phyloP scores from a whole-genome alignment of 2,888 invertebrate genomes.

The Fragum whitleyi region DNA sequence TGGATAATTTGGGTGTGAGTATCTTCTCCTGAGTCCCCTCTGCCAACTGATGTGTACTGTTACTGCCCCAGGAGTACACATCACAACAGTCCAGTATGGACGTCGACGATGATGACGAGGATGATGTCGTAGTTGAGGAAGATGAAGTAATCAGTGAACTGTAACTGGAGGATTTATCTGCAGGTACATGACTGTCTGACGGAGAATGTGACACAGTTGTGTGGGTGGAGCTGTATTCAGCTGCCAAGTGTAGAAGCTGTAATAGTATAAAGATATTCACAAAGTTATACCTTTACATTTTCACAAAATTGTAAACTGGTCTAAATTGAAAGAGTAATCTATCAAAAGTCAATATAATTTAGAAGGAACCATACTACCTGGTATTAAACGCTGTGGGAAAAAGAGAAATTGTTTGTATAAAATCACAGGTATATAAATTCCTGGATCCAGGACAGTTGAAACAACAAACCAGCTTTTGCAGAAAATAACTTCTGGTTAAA shows the following conservation, averaged over 20 bases:
- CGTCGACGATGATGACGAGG: constrained; percentile 31
- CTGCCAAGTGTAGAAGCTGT: constrained; percentile 81
- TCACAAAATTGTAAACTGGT: too few relatives aligned
- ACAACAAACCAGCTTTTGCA: too few relatives aligned
- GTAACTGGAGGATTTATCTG: constrained; percentile 7
- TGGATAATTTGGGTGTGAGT: constrained; percentile 87
- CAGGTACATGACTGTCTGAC: background rate
- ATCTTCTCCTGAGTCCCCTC: constrained; percentile 88
- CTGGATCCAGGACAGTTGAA: too few relatives aligned
- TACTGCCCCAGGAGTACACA: constrained; percentile 89
- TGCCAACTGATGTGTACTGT: constrained; percentile 89
- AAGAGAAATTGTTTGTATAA: too few relatives aligned
- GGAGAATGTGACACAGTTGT: background rate
- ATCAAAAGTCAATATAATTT: too few relatives aligned
- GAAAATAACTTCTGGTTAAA: too few relatives aligned
- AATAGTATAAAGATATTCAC: background rate
- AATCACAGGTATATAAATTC: too few relatives aligned
- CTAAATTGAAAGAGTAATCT: too few relatives aligned
- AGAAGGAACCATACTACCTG: too few relatives aligned
- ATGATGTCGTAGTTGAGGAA: constrained; percentile 26
- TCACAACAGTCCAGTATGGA: constrained; percentile 81
- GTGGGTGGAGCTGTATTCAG: constrained; percentile 80
- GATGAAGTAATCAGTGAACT: constrained; percentile 3
- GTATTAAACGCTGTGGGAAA: too few relatives aligned
- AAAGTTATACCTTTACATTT: too few relatives aligned